These are phyloP conservation scores for Rhinolophus ferrumequinum DNA, from an alignment of 2,113 vertebrate species.

Conservation along the genomic window DNA sequence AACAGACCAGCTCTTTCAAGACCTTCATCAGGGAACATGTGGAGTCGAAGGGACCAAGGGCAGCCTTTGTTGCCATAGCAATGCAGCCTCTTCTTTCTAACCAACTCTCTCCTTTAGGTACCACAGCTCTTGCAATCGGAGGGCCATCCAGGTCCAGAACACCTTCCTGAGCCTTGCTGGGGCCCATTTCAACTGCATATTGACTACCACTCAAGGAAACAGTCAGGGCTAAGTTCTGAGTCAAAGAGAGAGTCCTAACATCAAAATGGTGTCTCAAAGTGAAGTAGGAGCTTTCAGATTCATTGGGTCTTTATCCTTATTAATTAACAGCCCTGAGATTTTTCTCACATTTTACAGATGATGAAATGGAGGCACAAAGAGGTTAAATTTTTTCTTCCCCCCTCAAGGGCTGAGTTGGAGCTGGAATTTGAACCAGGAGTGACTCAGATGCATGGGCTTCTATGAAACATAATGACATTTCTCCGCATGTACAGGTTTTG, in stretches of 20 bases:
- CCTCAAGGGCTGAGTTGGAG: neutral
- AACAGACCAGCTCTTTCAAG: neutral
- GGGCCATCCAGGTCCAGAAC: neutral
- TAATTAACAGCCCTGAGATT: slow-evolving; percentile 60
- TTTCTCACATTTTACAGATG: neutral
- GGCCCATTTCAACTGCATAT: neutral
- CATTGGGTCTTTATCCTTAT: neutral
- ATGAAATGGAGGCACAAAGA: neutral
- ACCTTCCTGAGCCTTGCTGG: neutral
- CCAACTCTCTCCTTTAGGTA: neutral
- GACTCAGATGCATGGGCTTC: neutral
- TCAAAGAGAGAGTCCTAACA: neutral
- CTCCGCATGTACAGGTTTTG: neutral
- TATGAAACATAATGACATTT: neutral
- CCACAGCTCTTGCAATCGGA: neutral
- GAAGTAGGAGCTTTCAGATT: neutral
- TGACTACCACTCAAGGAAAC: neutral
- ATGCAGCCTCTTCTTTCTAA: neutral
- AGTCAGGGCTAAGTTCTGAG: neutral
- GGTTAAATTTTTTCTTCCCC: neutral
- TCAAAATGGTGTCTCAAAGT: neutral
- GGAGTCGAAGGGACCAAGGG: neutral
- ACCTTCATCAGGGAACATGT: neutral
- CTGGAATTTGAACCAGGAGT: neutral
- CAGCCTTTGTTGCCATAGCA: neutral